Evolutionary conservation across 23 tunicate genomes (phyloP).

Genomic region (Corella eumyota): DNA sequence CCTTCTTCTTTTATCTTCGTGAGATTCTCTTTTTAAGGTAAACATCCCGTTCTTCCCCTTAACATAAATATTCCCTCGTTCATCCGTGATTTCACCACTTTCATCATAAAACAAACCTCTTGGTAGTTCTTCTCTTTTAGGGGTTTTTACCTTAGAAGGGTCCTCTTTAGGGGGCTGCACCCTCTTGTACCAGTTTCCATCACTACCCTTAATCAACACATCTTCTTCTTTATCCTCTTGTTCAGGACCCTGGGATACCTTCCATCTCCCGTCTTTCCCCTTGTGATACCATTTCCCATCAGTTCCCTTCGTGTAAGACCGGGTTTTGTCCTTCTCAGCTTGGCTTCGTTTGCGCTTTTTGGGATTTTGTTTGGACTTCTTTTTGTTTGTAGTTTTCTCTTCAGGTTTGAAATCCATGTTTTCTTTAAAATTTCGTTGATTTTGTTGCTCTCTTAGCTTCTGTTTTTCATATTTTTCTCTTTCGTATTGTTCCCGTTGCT

Average conservation of each 20-base stretch:
- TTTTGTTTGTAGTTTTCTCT: not conserved
- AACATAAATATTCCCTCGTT: slow-evolving; percentile 43
- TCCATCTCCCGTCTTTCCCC: slow-evolving; percentile 50
- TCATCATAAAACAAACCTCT: slow-evolving; percentile 42
- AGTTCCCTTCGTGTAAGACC: slow-evolving; percentile 38
- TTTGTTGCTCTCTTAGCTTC: not conserved
- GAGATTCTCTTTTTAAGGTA: slow-evolving; percentile 7
- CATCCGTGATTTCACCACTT: slow-evolving; percentile 24
- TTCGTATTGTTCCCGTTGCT: not conserved
- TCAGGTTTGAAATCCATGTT: not conserved
- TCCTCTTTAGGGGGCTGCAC: slow-evolving; percentile 33
- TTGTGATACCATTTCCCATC: slow-evolving; percentile 94
- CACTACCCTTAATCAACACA: slow-evolving; percentile 49
- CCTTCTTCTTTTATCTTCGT: slow-evolving; percentile 27
- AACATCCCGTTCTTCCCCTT: slow-evolving; percentile 24
- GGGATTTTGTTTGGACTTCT: slow-evolving; percentile 4
- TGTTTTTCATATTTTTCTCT: slow-evolving; percentile 3
- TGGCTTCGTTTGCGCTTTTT: slow-evolving; percentile 6
- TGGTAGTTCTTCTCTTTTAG: slow-evolving; percentile 9
- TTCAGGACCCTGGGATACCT: slow-evolving; percentile 12
- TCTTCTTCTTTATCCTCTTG: slow-evolving; percentile 37
- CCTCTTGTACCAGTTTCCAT: slow-evolving; percentile 86
- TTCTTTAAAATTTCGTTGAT: not conserved
- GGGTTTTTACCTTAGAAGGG: not conserved
- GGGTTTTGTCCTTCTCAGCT: slow-evolving; percentile 7